Evolutionary conservation across 1,140 invertebrate genomes (phyloP).

Genomic region (Tachypleus tridentatus): DNA sequence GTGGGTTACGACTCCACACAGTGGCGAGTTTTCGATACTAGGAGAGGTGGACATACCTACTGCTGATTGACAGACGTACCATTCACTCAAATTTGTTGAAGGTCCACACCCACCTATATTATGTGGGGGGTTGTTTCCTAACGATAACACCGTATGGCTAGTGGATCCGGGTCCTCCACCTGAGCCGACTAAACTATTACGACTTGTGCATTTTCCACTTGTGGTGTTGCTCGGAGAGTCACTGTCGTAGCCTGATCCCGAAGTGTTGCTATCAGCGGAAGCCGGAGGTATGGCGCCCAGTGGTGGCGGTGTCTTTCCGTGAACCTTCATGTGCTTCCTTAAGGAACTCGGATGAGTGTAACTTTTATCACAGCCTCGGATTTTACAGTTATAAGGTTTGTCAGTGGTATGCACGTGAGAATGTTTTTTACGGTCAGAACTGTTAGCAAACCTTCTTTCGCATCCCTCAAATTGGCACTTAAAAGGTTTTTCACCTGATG

Average conservation of each 20-base stretch:
- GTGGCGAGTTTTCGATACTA: constrained; percentile 42
- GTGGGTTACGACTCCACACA: constrained; percentile 21
- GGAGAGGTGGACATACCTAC: constrained; percentile 40
- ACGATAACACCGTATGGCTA: no score
- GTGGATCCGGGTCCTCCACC: no score
- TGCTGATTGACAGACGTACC: constrained; percentile 48
- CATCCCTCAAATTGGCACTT: constrained; percentile 94
- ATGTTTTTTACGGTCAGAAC: constrained; percentile 96
- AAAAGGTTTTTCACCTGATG: constrained; percentile 97
- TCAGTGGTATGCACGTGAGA: constrained; percentile 97
- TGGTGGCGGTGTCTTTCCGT: constrained; percentile 42
- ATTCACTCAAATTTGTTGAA: constrained; percentile 43
- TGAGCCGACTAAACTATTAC: no score
- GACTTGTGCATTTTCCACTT: no score
- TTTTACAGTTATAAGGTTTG: constrained; percentile 96
- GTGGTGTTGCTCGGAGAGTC: constrained; percentile 1
- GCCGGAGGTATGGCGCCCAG: constrained; percentile 11
- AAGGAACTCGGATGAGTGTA: constrained; percentile 98
- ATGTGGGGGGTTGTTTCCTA: no score
- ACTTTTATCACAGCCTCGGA: constrained; percentile 92
- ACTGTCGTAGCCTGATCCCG: constrained; percentile 32
- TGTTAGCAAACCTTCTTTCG: constrained; percentile 93
- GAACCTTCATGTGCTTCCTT: constrained; percentile 95
- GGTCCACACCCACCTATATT: no score
- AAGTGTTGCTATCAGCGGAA: constrained; percentile 9